Base-by-base conservation (phyloP, 2,888 invertebrate genomes). In the Drosophila bunnanda region DNA sequence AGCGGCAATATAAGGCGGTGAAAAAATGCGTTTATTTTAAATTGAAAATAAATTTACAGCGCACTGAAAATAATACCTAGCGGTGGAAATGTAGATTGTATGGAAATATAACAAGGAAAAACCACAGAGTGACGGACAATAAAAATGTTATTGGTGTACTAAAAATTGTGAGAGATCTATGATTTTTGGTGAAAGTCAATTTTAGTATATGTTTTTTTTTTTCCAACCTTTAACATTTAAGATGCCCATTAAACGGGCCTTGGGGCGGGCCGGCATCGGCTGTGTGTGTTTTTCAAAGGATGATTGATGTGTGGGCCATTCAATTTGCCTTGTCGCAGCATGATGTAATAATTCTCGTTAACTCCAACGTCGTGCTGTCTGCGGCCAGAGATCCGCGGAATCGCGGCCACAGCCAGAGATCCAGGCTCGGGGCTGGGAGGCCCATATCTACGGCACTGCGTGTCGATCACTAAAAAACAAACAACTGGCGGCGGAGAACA, bases 291-390 rank as follows among this genome's bases (percentile, higher is more conserved):
- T 64, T 52, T 12, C 34, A 34, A 69, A 59, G 46, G 52, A 70
- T 67, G 73, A 76, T 76, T 76, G 67, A 67, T 75, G 57, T 60
- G 50, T 72, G 62, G 55, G 52, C 67, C 68, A 52, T 46, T 72
- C 52, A 61, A 69, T 68, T 68, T 52, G 64, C 56, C 61, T 38
- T 56, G 59, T 77, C 81, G 77, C 70, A 70, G 76, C 74, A 41
- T 90, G 90, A 90, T 86, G 88, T 81, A 89, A 90, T 88, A 82
- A 82, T 77, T 79, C 57, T 72, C 57, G 88, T 81, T 89, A 75
- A 32, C 50, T 50, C 8, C 50, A 50, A 87, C 78, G 78, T 88
- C 88, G 80, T 79, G 76, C 76, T 73, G 76, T 78, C 79, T 73
- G 68, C 61, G 62, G 71, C 60, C 20, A 59, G 39, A 62, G 65